Base-by-base conservation (phyloP, 1,140 invertebrate species). In the Caerostris extrusa region DNA sequence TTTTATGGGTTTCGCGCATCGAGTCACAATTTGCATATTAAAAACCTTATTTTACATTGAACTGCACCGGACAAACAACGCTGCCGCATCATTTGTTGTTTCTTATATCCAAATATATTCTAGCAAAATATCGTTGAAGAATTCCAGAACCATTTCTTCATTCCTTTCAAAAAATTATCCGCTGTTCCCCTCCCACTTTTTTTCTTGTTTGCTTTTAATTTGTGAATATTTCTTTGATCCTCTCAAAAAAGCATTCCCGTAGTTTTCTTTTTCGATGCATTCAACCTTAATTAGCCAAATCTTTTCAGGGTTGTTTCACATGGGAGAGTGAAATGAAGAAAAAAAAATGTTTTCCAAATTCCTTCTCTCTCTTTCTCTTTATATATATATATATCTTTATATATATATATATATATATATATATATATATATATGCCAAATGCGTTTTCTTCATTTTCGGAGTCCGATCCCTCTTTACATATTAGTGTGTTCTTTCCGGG, bases 241-340 rank as follows among this genome's bases (percentile, higher is more conserved):
- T 34, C 34, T 57, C 34, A 3, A 55, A 58, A 83, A 58, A 19
- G 82, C 57, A 57, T 83, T 83, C 56, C 56, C 19, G 34, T 56
- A 83, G 56, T 83, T 77, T 83, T 83, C 82, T 34, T 83, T 83
- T 34, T 56, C 82, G 55, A 83, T 83, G 10, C 5, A 56, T 83
- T 83, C 82, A 58, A 17, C 82, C 55, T 83, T 83, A 83, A 83
- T 83, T 83, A 83, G 82, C 82, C 55, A 83, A 83, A 83, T 83
- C 82, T 57, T 83, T 83, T 58, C 82, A 83, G 82, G 57, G 82
- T 57, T 83, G 57, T 19, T 83, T 81, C 19, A 5, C 56, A 83
- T 6, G 55, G 82, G 57, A 10, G 17, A 19, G 71, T 19, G n/a
- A 83, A 57, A 58, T n/a, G 34, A n/a, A n/a, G n/a, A n/a, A 14